phyloP scores from a whole-genome alignment of 2,113 vertebrate species.

The Cololabis saira region DNA sequence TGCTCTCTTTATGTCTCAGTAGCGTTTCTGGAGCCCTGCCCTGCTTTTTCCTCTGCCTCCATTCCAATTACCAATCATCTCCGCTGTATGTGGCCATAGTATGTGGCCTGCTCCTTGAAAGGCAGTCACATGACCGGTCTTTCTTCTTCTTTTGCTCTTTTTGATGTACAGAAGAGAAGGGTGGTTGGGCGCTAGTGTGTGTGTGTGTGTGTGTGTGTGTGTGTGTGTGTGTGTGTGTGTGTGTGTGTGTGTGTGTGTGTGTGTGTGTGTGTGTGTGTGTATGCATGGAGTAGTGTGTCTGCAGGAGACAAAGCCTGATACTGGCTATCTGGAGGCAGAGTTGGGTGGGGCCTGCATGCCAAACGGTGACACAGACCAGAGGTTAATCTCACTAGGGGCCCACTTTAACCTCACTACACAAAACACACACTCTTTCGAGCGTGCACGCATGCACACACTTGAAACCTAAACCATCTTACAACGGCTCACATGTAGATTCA shows the following conservation, averaged over 20 bases:
- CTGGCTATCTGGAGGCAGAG: conserved; percentile 79
- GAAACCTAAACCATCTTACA: conserved; percentile 49
- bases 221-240: conserved; percentile 59
- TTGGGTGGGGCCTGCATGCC: conserved; percentile 85
- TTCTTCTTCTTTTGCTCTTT: conserved; percentile 76
- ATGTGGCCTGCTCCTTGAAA: conserved; percentile 79
- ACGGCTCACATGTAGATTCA: conserved; percentile 42
- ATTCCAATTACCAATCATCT: conserved; percentile 81
- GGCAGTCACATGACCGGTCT: conserved; percentile 86
- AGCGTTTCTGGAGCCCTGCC: conserved; percentile 27
- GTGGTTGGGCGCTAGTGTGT: conserved; percentile 7
- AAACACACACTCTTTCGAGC: conserved; percentile 69
- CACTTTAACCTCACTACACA: conserved; percentile 81
- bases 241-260: conserved; percentile 14
- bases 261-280: conserved; percentile 59
- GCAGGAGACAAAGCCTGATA: conserved; percentile 86
- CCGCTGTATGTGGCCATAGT: conserved; percentile 75
- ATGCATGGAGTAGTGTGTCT: conserved; percentile 57
- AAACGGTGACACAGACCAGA: conserved; percentile 84
- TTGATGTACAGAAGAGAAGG: conserved; percentile 49
- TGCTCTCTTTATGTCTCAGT: conserved; percentile 24
- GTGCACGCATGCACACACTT: conserved; percentile 26
- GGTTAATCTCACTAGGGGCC: conserved; percentile 85
- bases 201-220: conserved; percentile 20
- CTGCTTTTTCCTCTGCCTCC: conserved; percentile 48